Base-by-base conservation (phyloP, 2,888 invertebrate genomes). In the Euzetes globulus region DNA sequence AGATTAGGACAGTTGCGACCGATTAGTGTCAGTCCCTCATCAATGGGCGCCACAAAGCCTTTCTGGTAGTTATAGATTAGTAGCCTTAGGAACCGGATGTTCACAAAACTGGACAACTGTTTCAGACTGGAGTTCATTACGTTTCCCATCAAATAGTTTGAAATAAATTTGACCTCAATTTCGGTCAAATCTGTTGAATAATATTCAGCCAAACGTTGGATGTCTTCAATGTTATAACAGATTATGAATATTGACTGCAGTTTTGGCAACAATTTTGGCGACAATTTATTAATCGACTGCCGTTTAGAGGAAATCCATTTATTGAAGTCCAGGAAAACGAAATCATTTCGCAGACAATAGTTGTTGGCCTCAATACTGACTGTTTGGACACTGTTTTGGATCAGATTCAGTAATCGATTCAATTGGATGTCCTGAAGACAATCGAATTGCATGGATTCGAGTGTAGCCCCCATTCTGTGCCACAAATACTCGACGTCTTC, bases 161-260 rank as follows among this genome's bases (percentile, higher is more conserved):
- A 15, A 29, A 33, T 63, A 29, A 63, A 63, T 63, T 33, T 63
- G 33, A 63, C 17, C 63, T 63, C 29, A 63, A 63, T 63, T 63
- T 33, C 33, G 7, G 19, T 63, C 15, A 63, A 25, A 6, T 63
- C 7, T 33, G 2, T 13, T 2, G 15, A 6, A 25, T 63, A 63
- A 33, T 9, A 33, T 2, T 63, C 63, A 15, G 63, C 63, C 9
- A 63, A 63, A 5, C 7, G 29, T 33, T 33, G 6, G 11, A 63
- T 3, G 25, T 63, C 63, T 25, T 63, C 63, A 25, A 63, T 33
- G 25, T 33, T 63, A 33, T 63, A 63, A 63, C 63, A 63, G 3
- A 33, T 33, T 1, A 63, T 63, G 7, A 29, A 29, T 17, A 63
- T 63, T 15, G 63, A 25, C n/a, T 63, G n/a, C n/a, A n/a, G n/a